Base-by-base conservation (phyloP, 2,888 invertebrate genomes). In the Chrysotoxum bicinctum region DNA sequence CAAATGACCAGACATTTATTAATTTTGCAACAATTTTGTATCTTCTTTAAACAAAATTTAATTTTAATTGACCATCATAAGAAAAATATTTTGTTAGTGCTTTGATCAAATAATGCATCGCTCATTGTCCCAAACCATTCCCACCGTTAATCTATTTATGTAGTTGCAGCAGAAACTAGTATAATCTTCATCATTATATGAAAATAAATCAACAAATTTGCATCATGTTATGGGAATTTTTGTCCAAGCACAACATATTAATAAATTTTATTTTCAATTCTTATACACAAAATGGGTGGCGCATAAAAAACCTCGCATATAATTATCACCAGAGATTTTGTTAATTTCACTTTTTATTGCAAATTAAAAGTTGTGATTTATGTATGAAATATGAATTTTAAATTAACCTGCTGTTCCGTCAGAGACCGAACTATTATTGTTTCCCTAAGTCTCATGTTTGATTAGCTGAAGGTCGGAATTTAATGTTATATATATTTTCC, bases 321-420 rank as follows among this genome's bases (percentile, higher is more conserved):
- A 45, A 64, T 64, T 30, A 26, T 64, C 26, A 64, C n/a, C 26
- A 45, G 16, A 64, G 7, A 14, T 64, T 30, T 35, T 45, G 45
- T 64, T 30, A 45, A 19, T 45, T 45, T 45, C 1, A 6, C 7
- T 45, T 62, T 64, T 64, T 64, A 64, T 64, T 64, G 62, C 54
- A 64, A 43, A 56, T 14, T 43, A 32, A 62, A 21, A 37, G 58
- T 64, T n/a, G n/a, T 56, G 73, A 74, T 68, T 75, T 75, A 26
- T 26, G 40, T 6, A 21, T 23, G 40, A 19, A 9, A 37, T 78
- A 70, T 64, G 48, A 54, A 72, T 78, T 64, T 30, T 6, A 54
- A 60, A 70, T 48, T 19, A 75, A 54, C 4, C 23, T 12, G n/a
- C 14, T 54, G 14, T 7, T 64, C 9, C 16, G 40, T 52, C 23